Conservation (phyloP, 2,113 vertebrate species). For the Dissostichus mawsoni region DNA sequence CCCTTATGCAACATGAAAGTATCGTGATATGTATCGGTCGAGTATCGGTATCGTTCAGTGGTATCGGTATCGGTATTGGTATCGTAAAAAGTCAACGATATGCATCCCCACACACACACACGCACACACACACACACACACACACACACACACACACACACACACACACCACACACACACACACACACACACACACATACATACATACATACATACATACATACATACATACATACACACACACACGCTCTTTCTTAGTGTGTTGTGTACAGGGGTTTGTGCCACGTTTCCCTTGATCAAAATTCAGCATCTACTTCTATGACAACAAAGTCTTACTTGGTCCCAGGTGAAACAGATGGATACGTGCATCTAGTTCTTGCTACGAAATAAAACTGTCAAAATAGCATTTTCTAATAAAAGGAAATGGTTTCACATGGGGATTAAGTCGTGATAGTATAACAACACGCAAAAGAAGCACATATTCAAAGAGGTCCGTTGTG, state of each 20-base stretch:
- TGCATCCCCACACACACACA: too few species aligned
- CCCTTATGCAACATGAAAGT: too few species aligned
- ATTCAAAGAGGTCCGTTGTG: constrained; percentile 7
- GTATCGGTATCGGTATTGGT: too few species aligned
- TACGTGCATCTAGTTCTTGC: constrained; percentile 19
- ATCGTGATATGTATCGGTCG: too few species aligned
- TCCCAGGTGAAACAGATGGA: constrained; percentile 42
- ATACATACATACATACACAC: constrained; percentile 28
- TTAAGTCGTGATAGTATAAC: constrained; percentile 24
- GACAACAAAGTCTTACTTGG: constrained; percentile 32
- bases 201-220: neutral
- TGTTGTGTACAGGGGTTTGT: constrained; percentile 7
- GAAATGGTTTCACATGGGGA: constrained; percentile 27
- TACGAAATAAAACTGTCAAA: constrained; percentile 34
- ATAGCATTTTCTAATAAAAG: constrained; percentile 27
- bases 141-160: too few species aligned
- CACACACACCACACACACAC: constrained; percentile 1
- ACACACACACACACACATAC: too few species aligned
- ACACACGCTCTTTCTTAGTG: constrained; percentile 15
- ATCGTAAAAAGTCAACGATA: too few species aligned
- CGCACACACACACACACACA: too few species aligned
- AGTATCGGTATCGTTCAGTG: too few species aligned
- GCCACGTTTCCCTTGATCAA: constrained; percentile 43
- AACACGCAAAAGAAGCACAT: neutral
- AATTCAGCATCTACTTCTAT: constrained; percentile 27